Conservation (phyloP, 2,113 vertebrate species). For the Tyto alba region DNA sequence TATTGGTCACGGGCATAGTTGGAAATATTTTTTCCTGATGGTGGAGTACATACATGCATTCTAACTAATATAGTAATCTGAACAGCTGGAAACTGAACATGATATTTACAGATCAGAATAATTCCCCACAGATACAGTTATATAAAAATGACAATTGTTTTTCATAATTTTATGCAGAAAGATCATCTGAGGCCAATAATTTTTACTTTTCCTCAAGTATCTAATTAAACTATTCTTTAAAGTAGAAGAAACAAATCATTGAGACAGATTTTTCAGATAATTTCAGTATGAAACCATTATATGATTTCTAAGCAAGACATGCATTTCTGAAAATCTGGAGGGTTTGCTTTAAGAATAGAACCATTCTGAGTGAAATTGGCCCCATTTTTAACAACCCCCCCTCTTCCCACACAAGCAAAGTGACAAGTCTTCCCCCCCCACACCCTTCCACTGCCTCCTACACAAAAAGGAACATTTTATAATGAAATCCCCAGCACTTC, state of each 20-base stretch:
- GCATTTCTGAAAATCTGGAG: background rate
- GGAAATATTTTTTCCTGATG: background rate
- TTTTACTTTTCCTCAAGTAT: background rate
- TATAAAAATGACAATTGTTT: background rate
- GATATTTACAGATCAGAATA: background rate
- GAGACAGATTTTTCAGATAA: background rate
- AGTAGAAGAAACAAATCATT: background rate
- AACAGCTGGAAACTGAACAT: background rate
- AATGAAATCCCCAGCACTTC: constrained; percentile 2
- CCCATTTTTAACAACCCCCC: background rate
- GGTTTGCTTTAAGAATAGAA: background rate
- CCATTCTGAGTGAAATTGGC: background rate
- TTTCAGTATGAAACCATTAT: background rate
- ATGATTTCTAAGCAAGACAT: background rate
- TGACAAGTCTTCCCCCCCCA: background rate
- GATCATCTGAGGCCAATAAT: background rate
- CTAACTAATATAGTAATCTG: background rate
- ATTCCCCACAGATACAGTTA: background rate
- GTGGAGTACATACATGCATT: background rate
- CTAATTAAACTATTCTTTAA: background rate
- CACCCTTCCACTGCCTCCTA: background rate
- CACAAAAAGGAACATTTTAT: background rate
- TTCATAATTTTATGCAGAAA: background rate
- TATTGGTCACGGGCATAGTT: background rate
- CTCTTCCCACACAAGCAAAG: background rate